Base-by-base conservation (phyloP, 2,113 vertebrate genomes). In the Gnathonemus longibarbis region DNA sequence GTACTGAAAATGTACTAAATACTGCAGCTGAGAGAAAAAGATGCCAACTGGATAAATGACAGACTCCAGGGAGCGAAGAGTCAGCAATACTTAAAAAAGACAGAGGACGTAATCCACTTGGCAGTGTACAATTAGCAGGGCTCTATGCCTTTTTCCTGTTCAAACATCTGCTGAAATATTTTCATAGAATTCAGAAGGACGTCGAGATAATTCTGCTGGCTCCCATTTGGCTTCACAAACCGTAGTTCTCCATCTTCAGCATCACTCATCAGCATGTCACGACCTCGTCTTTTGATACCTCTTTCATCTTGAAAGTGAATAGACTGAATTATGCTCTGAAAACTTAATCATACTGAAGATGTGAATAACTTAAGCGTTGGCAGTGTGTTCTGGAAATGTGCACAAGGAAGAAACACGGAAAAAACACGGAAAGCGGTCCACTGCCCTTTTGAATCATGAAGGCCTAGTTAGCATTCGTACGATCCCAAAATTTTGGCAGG, bases 81-180 rank as follows among this genome's bases (percentile, higher is more conserved):
- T 80, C 74, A 80, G 74, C 74, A 42, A 35, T 80, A 39, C 74
- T 80, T 80, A 80, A 80, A 80, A 77, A 80, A 80, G 35, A 80
- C 74, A 42, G 74, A 35, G 35, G 35, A 80, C 74, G 74, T 42
- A 42, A 80, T 80, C 74, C 74, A 42, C 74, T 80, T 80, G 74
- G 74, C 74, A 80, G 15, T 80, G 74, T 80, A 80, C 74, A 80
- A 80, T 80, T 80, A 80, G 74, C 74, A 42, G 31, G 42, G 74
- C 74, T 80, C 74, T 17, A 2, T 80, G 74, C 35, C 31, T 80
- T 80, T 80, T 80, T 80, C 74, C 31, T 42, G 35, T 80, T 80
- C 74, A 80, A 80, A 80, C 74, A 80, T 35, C 74, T 80, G 74
- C 74, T 39, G 74, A 80, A 35, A 80, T 80, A 80, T 80, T 80